These are phyloP conservation scores for Drosophila oshimai DNA, from an alignment of 1,140 invertebrate species.

Conservation along the genomic window DNA sequence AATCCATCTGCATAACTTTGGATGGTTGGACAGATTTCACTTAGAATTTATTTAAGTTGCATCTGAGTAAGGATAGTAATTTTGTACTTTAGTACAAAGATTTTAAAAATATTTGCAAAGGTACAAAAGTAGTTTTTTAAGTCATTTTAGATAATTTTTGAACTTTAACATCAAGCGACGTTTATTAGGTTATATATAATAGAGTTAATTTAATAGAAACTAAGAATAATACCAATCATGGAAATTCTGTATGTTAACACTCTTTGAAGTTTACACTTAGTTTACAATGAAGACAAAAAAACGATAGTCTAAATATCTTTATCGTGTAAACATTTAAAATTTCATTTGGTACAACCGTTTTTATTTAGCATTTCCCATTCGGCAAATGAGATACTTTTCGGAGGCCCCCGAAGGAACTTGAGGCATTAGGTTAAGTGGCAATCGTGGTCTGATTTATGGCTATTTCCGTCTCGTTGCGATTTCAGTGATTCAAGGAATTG, in stretches of 20 bases:
- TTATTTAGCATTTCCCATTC: not conserved
- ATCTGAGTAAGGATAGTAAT: too few relatives aligned
- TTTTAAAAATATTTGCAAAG: too few relatives aligned
- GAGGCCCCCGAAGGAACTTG: not conserved
- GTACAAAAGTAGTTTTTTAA: too few relatives aligned
- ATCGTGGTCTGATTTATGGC: constrained; percentile 72
- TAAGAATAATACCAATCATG: too few relatives aligned
- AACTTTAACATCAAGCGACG: too few relatives aligned
- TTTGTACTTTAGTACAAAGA: too few relatives aligned
- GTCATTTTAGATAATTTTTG: too few relatives aligned
- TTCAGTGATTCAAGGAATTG: constrained; percentile 81
- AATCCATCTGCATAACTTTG: constrained; percentile 33
- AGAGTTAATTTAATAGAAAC: too few relatives aligned
- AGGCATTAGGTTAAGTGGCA: constrained; percentile 74
- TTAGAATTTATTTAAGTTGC: constrained; percentile 11
- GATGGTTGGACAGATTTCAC: constrained; percentile 11
- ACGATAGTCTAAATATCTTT: not conserved
- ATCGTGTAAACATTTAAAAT: not conserved
- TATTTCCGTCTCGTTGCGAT: constrained; percentile 80
- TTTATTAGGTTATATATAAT: too few relatives aligned
- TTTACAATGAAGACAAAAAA: too few relatives aligned
- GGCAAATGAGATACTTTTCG: not conserved
- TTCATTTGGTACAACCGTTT: not conserved
- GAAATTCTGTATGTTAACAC: too few relatives aligned
- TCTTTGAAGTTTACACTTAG: too few relatives aligned